These are phyloP conservation scores for Callospermophilus lateralis DNA, from an alignment of 2,113 vertebrate genomes.

Conservation along the genomic window DNA sequence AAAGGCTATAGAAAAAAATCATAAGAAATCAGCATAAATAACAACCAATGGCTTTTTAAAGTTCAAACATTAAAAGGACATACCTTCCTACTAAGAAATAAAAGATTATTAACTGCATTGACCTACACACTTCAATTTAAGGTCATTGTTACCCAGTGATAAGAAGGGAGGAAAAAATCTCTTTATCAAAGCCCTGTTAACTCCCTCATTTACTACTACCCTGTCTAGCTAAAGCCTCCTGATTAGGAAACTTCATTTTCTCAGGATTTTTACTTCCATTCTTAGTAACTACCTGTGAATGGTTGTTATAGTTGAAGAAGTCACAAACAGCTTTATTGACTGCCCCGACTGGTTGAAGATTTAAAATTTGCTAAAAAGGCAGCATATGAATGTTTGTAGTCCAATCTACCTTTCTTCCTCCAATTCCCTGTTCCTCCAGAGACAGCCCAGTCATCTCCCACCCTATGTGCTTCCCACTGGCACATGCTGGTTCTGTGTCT, in stretches of 20 bases:
- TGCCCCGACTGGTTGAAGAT: neutral
- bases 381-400: neutral
- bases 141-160: neutral
- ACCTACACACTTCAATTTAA: neutral
- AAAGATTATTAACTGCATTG: neutral
- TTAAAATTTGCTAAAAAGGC: neutral
- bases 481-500: neutral
- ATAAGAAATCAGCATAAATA: slow-evolving; percentile 9
- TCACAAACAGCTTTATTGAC: neutral
- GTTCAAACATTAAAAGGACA: neutral
- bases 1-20: slow-evolving; percentile 32
- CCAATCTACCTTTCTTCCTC: neutral
- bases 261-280: neutral
- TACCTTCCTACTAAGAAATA: neutral
- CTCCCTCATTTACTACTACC: neutral
- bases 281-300: neutral
- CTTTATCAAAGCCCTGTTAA: neutral
- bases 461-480: neutral
- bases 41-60: neutral
- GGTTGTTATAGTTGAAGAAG: neutral
- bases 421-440: neutral
- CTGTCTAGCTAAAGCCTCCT: neutral
- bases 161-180: neutral
- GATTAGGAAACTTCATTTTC: neutral
- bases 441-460: too few species aligned